These are phyloP conservation scores for Pelagia noctiluca DNA, from an alignment of 30 jellyfish, hydroid and myxozoan species.

Conservation along the genomic window DNA sequence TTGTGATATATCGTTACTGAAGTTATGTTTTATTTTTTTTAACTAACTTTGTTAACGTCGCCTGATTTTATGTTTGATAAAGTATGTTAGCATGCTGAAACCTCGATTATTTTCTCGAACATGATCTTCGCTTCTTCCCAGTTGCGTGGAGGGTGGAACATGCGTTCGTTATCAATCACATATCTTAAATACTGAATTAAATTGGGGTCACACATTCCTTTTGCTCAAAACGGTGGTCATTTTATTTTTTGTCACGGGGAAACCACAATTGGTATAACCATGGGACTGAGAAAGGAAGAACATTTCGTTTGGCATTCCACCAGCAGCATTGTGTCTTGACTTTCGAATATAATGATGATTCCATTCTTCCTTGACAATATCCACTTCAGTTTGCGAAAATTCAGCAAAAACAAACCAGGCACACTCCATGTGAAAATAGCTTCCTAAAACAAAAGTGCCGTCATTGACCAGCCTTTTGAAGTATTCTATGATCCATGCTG, in stretches of 20 bases:
- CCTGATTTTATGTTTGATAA: not conserved
- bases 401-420: slow-evolving; percentile 60
- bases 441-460: slow-evolving; percentile 13
- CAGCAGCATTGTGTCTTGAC: slow-evolving; percentile 39
- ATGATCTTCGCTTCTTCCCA: slow-evolving; percentile 50
- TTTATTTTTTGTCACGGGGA: not conserved
- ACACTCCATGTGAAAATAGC: slow-evolving; percentile 42
- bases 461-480: slow-evolving; percentile 25
- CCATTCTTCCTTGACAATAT: slow-evolving; percentile 44
- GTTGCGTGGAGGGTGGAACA: slow-evolving; percentile 58
- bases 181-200: slow-evolving; percentile 38
- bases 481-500: slow-evolving; percentile 32
- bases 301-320: slow-evolving; percentile 47
- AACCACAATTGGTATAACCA: slow-evolving; percentile 2
- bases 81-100: slow-evolving; percentile 1
- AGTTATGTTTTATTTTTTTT: not conserved
- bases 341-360: slow-evolving; percentile 32
- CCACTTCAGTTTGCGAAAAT: slow-evolving; percentile 27
- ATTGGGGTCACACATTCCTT: slow-evolving; percentile 15
- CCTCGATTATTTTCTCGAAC: slow-evolving; percentile 4
- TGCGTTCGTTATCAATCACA: slow-evolving; percentile 40
- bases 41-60: not conserved
- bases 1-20: too few relatives aligned
- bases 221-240: not conserved
- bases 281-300: slow-evolving; percentile 12